Base-by-base conservation (phyloP, 2,797 vertebrate genomes). In the Naso thynnoides region DNA sequence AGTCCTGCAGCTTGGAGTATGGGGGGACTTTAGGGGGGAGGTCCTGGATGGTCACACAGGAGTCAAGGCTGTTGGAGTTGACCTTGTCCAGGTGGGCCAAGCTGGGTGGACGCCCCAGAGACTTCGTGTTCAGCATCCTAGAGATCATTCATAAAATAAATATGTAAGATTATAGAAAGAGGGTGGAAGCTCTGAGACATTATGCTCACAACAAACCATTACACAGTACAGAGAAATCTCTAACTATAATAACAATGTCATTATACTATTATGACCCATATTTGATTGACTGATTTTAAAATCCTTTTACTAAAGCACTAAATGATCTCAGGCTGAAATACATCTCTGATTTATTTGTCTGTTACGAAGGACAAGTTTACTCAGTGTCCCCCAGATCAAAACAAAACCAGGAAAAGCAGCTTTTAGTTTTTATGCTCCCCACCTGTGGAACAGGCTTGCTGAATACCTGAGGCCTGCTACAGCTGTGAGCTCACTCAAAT, bases 41-140 rank as follows among this genome's bases (percentile, higher is more conserved):
- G 88, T 95, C 93, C 5, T 94, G 94, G 0, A 94, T 94, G 77
- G 94, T 94, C 44, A 96, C 89, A 0, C 97, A 96, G 23, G 96
- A 96, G 81, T 98, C 97, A 63, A 99, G 91, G 70, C 97, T 99
- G 95, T 97, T 99, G 69, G 96, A 99, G 94, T 97, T 98, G 67
- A 98, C 92, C 84, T 98, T 99, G 94, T 99, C 98, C 56, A 98
- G 88, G 86, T 97, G 97, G 83, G 96, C 96, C 86, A 99, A 85
- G 0, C 93, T 96, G n/a, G 97, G 96, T 2, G 98, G 96, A 68
- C 97, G 97, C 61, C 95, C 95, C 0, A 97, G 94, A 79, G 95
- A 96, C 92, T 99, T 99, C 14, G 94, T 88, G 76, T 94, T 92
- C 6, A 96, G 86, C 95, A 97, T 96, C 89, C 92, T 95, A 31